Evolutionary conservation across 2,113 vertebrate genomes (phyloP).

Genomic region (Gallinago undulata): DNA sequence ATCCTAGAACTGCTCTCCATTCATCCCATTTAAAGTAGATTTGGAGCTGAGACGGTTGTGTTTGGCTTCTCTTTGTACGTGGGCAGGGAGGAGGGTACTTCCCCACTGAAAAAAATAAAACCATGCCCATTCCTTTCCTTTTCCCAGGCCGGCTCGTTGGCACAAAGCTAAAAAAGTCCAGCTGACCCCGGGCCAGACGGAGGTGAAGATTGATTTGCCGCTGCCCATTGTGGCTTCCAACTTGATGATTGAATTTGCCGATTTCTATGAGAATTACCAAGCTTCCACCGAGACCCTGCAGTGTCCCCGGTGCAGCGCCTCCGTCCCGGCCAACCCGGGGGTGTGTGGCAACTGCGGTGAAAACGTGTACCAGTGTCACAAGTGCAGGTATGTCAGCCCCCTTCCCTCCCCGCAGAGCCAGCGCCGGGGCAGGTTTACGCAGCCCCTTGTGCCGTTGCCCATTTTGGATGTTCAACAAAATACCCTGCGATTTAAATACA

Average conservation of each 20-base stretch:
- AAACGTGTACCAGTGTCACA: conserved; percentile 98
- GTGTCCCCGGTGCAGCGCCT: conserved; percentile 96
- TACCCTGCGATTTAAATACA: background rate
- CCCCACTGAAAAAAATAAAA: background rate
- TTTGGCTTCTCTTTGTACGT: background rate
- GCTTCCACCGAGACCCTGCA: conserved; percentile 97
- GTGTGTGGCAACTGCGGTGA: conserved; percentile 98
- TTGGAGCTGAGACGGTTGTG: background rate
- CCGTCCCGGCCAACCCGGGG: conserved; percentile 94
- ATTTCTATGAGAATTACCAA: conserved; percentile 99
- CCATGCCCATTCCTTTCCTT: background rate
- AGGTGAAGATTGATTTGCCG: conserved; percentile 96
- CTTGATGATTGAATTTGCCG: conserved; percentile 98
- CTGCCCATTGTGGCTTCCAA: conserved; percentile 97
- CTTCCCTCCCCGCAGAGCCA: background rate
- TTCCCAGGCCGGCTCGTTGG: conserved; percentile 91
- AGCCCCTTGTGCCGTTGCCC: background rate
- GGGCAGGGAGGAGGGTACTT: background rate
- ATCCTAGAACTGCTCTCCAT: conserved; percentile 48
- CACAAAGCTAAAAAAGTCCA: conserved; percentile 98
- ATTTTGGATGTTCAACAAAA: background rate
- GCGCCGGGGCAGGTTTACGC: background rate
- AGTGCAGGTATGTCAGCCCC: conserved; percentile 85
- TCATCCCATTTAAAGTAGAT: conserved; percentile 53
- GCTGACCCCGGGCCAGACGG: conserved; percentile 94